These are phyloP conservation scores for Corythucha ciliata DNA, from an alignment of 2,888 invertebrate species.

Conservation along the genomic window DNA sequence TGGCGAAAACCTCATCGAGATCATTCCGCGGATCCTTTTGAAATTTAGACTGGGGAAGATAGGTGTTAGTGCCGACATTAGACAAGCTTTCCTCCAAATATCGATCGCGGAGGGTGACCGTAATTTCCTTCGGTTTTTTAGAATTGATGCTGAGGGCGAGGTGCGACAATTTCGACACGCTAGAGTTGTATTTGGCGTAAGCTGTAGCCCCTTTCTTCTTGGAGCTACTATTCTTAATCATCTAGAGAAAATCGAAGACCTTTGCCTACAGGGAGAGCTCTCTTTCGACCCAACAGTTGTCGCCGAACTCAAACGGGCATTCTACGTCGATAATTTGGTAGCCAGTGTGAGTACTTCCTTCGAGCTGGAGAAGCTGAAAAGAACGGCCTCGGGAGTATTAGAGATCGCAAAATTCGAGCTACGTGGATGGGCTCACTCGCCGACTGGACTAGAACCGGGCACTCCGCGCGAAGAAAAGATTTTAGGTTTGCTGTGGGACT, in stretches of 20 bases:
- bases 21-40: constrained; percentile 25
- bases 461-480: constrained; percentile 7
- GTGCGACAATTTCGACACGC: constrained; percentile 16
- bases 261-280: not conserved
- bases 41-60: constrained; percentile 26
- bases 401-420: constrained; percentile 21
- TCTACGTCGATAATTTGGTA: constrained; percentile 17
- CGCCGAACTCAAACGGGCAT: too few species aligned
- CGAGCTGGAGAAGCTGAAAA: not conserved
- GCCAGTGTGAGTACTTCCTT: not conserved
- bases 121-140: constrained; percentile 35
- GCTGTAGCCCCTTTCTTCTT: constrained; percentile 23
- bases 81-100: constrained; percentile 39
- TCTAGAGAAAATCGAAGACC: not conserved
- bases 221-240: constrained; percentile 18
- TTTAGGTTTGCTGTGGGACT: constrained; percentile 24
- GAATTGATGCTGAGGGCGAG: constrained; percentile 18
- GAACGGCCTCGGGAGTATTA: constrained; percentile 6
- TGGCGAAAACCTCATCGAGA: constrained; percentile 31
- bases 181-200: constrained; percentile 25
- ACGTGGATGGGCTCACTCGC: constrained; percentile 16
- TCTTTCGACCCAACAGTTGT: not conserved
- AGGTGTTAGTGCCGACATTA: constrained; percentile 33
- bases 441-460: not conserved
- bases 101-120: constrained; percentile 33